These are phyloP conservation scores for Drosophila colorata DNA, from an alignment of 2,888 invertebrate species.

Conservation along the genomic window DNA sequence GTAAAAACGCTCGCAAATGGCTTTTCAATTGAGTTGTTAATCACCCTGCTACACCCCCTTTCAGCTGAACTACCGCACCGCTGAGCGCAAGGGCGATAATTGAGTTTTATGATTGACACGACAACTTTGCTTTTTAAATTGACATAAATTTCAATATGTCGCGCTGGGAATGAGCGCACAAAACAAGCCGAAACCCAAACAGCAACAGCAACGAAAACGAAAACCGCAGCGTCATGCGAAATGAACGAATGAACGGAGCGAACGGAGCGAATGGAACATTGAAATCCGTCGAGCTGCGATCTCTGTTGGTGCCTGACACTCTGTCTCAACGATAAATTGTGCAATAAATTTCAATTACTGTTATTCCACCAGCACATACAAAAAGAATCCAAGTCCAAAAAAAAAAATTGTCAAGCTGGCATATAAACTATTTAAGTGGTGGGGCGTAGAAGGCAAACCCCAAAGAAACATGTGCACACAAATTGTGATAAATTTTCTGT, in stretches of 20 bases:
- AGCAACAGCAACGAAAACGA: slow-evolving; percentile 11
- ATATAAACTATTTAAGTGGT: slow-evolving; percentile 62
- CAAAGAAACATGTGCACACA: slow-evolving; percentile 77
- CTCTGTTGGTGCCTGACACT: slow-evolving; percentile 38
- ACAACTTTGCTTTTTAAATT: slow-evolving; percentile 81
- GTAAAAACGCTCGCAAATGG: slow-evolving; percentile 73
- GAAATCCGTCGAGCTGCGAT: slow-evolving; percentile 52
- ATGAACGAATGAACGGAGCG: slow-evolving; percentile 39
- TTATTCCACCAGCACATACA: slow-evolving; percentile 67
- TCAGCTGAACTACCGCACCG: slow-evolving; percentile 17
- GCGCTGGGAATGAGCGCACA: slow-evolving; percentile 54
- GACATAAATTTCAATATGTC: slow-evolving; percentile 84
- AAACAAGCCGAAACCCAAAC: slow-evolving; percentile 25
- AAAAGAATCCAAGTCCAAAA: slow-evolving; percentile 15
- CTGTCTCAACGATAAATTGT: slow-evolving; percentile 83
- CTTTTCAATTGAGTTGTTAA: slow-evolving; percentile 77
- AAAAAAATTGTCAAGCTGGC: slow-evolving; percentile 25
- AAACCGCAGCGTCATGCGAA: slow-evolving; percentile 44
- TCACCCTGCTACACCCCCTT: slow-evolving; percentile 26
- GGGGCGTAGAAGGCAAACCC: slow-evolving; percentile 42
- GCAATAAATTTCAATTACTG: slow-evolving; percentile 85
- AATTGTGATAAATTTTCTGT: slow-evolving; percentile 84
- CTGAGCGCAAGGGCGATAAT: slow-evolving; percentile 62
- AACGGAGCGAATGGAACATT: slow-evolving; percentile 46
- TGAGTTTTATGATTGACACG: slow-evolving; percentile 82